Base-by-base conservation (phyloP, 2,888 invertebrate genomes). In the Ichneumoninae sp. region DNA sequence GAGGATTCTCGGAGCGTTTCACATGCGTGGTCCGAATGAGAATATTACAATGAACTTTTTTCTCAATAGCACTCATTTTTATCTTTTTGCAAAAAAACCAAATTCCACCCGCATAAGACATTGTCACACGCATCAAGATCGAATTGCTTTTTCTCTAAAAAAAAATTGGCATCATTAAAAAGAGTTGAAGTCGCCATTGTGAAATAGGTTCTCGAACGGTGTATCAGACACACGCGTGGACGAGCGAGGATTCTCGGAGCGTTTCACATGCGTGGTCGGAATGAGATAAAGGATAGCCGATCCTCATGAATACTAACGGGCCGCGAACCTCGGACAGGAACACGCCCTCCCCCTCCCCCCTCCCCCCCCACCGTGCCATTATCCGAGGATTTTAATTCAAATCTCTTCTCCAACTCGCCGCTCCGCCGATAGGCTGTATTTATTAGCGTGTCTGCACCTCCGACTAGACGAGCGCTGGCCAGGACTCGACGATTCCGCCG, bases 301-400 rank as follows among this genome's bases (percentile, higher is more conserved):
- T 71, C 71, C 75, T 84, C 84, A 84, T 84, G 82, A 84, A 84
- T 84, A 79, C 82, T 82, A 84, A 82, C 84, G 82, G 82, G 82
- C 71, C 66, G 70, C 66, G 82, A 82, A 84, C 70, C 70, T 70
- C 71, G 72, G 47, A 72, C 60, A 79, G 70, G 78, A 75, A 81
- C 84, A 81, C 84, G 81, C 84, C 84, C 44, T 47, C 44, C 16
- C 44, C 44, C 16, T 16, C 44, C 0, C 40, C 3, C 10, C 8
- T 1, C 44, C 1, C 44, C 13, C 44, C 36, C 7, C 36, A 0
- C 7, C 36, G 40, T 10, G 40, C 69, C 66, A n/a, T 69, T 33
- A 79, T 66, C 79, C 78, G 79, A 57, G 79, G 79, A 79, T 84
- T 84, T 84, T 84, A 82, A 84, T 82, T 82, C 82, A 33, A 84